These are phyloP conservation scores for Dendrocincla tyrannina DNA, from an alignment of 2,797 vertebrate genomes.

Conservation along the genomic window DNA sequence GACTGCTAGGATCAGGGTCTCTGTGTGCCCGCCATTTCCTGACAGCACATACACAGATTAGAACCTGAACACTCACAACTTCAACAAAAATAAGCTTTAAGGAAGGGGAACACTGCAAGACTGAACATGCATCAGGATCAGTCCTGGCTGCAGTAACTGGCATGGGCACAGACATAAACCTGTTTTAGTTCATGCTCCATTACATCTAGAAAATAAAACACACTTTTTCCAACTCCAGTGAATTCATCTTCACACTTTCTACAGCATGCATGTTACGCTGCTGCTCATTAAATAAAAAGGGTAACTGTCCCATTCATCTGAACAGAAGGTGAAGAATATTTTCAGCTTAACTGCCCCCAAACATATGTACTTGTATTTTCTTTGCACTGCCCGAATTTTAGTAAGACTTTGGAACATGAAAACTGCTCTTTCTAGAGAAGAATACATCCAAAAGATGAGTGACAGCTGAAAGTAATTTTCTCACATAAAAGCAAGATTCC, in stretches of 20 bases:
- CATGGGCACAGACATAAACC: background rate
- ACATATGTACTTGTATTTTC: background rate
- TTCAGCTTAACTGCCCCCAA: background rate
- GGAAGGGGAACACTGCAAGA: background rate
- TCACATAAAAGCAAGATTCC: slow-evolving; percentile 6
- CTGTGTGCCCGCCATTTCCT: background rate
- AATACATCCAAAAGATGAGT: background rate
- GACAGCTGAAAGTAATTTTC: background rate
- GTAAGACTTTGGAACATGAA: background rate
- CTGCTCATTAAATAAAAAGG: background rate
- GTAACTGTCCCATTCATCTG: background rate
- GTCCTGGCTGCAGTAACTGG: background rate
- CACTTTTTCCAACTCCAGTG: background rate
- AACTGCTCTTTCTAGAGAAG: background rate
- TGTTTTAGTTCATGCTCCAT: background rate
- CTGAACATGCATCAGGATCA: background rate
- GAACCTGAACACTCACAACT: background rate
- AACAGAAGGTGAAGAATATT: background rate
- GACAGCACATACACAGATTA: background rate
- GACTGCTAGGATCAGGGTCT: background rate
- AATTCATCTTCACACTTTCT: background rate
- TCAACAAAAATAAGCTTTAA: background rate
- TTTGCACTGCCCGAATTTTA: background rate
- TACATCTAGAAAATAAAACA: background rate
- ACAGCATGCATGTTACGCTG: background rate